A percentile compares a stretch with the other conserved stretches of the same genome.
Evolutionary conservation across 2,113 vertebrate genomes (phyloP).

Genomic region (Sinosuthora webbiana): DNA sequence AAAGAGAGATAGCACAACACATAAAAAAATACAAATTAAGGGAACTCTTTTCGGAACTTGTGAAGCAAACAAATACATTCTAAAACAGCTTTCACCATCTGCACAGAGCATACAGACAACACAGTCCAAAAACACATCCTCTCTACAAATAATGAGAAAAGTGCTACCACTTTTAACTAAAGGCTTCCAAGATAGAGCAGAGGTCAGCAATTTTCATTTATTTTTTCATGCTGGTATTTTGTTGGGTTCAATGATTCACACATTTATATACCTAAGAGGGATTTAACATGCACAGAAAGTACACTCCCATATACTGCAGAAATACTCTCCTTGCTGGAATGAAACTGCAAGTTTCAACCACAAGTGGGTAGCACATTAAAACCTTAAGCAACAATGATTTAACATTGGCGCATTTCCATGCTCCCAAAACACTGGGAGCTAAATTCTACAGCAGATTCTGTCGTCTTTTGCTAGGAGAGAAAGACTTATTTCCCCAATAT

Average conservation of each 20-base stretch:
- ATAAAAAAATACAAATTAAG: not conserved
- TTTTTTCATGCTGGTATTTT: not conserved
- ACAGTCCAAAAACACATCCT: not conserved
- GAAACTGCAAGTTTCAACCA: not conserved
- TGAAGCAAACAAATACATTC: not conserved
- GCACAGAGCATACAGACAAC: not conserved
- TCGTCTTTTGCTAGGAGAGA: not conserved
- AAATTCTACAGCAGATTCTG: not conserved
- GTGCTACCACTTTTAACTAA: not conserved
- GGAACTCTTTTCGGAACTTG: not conserved
- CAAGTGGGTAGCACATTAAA: not conserved
- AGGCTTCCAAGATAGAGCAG: not conserved
- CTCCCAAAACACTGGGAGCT: not conserved
- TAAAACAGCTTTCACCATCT: not conserved
- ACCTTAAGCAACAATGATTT: not conserved
- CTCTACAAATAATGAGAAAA: not conserved
- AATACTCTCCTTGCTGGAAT: not conserved
- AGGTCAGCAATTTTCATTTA: not conserved
- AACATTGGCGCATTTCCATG: not conserved
- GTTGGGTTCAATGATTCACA: not conserved
- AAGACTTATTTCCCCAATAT: not conserved
- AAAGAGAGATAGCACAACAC: not conserved
- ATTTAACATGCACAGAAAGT: not conserved
- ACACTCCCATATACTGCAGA: not conserved
- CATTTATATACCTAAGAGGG: not conserved